phyloP scores from a whole-genome alignment of 1,140 invertebrate genomes.

The Aphaenogaster floridana region DNA sequence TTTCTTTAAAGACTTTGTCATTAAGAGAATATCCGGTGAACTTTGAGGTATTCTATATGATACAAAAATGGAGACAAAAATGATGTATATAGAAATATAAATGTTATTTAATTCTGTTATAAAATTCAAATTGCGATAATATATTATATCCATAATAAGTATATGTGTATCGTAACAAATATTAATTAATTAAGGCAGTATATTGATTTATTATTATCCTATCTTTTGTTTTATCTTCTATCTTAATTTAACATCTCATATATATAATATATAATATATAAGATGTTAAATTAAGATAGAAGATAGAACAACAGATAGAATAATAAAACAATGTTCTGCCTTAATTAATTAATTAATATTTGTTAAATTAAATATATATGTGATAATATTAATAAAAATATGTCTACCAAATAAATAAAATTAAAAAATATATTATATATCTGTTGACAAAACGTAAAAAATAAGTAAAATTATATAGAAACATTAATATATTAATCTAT shows the following conservation, averaged over 20 bases:
- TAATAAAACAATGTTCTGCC: too few species aligned
- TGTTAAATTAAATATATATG: too few species aligned
- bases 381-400: too few species aligned
- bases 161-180: neutral
- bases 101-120: neutral
- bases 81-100: neutral
- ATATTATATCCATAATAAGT: neutral
- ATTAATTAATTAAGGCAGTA: neutral
- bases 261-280: neutral
- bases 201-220: neutral
- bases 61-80: neutral
- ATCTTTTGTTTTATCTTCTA: neutral
- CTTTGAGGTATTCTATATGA: neutral
- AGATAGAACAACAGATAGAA: too few species aligned
- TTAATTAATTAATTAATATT: too few species aligned
- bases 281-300: too few species aligned
- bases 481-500: neutral
- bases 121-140: slow-evolving; percentile 3
- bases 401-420: too few species aligned
- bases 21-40: neutral
- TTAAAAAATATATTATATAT: too few species aligned
- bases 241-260: neutral
- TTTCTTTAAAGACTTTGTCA: neutral
- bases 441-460: neutral
- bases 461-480: neutral